phyloP scores from a whole-genome alignment of 2,113 vertebrate genomes.

The Prunella fulvescens region DNA sequence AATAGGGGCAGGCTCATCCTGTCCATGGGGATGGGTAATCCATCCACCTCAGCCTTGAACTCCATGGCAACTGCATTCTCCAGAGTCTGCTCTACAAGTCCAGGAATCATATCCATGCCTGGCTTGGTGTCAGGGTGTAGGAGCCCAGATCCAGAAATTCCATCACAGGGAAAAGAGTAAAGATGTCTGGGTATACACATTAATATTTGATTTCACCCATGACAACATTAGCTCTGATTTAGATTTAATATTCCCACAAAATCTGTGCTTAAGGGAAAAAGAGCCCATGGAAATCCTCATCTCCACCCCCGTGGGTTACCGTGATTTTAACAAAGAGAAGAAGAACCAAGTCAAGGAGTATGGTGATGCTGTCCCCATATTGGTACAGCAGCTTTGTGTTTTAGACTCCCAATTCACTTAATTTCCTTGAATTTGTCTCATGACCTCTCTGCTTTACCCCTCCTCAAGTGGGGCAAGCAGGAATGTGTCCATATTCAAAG shows the following conservation, averaged over 20 bases:
- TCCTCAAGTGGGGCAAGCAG: fast-evolving
- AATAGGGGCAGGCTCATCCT: neutral
- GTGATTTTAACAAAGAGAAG: neutral
- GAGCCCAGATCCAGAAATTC: neutral
- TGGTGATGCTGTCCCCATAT: neutral
- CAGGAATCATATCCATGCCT: neutral
- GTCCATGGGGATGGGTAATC: neutral
- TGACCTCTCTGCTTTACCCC: neutral
- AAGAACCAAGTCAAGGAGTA: neutral
- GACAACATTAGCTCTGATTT: neutral
- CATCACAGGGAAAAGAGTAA: neutral
- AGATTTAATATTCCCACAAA: neutral
- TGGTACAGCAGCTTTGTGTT: neutral
- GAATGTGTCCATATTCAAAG: fast-evolving
- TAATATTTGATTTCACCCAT: neutral
- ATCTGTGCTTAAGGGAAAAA: neutral
- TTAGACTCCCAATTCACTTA: neutral
- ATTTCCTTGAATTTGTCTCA: neutral
- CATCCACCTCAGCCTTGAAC: neutral
- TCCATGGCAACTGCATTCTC: neutral
- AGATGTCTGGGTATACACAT: neutral
- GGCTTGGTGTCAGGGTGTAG: neutral
- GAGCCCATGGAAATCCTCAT: neutral
- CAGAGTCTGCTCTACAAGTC: neutral
- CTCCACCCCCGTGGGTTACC: neutral